These are phyloP conservation scores for Temnopleurus reevesii DNA, from an alignment of 53 echinoderm and acorn worm species.

Conservation along the genomic window DNA sequence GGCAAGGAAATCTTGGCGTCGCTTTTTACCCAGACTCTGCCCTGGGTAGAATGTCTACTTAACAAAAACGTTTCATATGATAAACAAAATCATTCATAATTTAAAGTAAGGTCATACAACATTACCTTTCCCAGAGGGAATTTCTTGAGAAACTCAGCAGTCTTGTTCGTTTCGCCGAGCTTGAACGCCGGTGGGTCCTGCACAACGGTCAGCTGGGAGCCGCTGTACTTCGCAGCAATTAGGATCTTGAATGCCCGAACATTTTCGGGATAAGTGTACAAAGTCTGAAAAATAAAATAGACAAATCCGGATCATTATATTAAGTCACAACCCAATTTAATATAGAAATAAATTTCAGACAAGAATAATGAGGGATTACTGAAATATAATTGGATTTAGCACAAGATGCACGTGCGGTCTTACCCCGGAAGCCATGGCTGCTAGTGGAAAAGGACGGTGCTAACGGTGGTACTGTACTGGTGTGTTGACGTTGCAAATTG, in stretches of 20 bases:
- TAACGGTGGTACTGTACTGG: too few relatives aligned
- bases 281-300: slow-evolving; percentile 65
- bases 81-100: too few relatives aligned
- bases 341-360: background rate
- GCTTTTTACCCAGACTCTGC: too few relatives aligned
- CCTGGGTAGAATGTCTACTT: too few relatives aligned
- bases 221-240: slow-evolving; percentile 95
- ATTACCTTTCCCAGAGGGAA: slow-evolving; percentile 98
- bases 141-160: slow-evolving; percentile 84
- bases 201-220: slow-evolving; percentile 83
- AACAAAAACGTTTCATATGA: too few relatives aligned
- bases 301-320: background rate
- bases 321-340: background rate
- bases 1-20: too few relatives aligned
- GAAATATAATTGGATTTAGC: slow-evolving; percentile 66
- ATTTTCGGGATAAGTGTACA: slow-evolving; percentile 98
- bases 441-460: slow-evolving; percentile 59
- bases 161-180: slow-evolving; percentile 95
- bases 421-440: slow-evolving; percentile 96
- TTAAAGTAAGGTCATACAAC: too few relatives aligned
- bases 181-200: slow-evolving; percentile 96
- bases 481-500: slow-evolving; percentile 54
- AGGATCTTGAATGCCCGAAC: slow-evolving; percentile 94
- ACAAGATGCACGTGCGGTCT: slow-evolving; percentile 69
- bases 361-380: slow-evolving; percentile 38